Percentiles rank a stretch among this genome's conserved stretches.
These are phyloP conservation scores for Trissoscelio sp. DNA, from an alignment of 2,888 invertebrate species.

Conservation along the genomic window DNA sequence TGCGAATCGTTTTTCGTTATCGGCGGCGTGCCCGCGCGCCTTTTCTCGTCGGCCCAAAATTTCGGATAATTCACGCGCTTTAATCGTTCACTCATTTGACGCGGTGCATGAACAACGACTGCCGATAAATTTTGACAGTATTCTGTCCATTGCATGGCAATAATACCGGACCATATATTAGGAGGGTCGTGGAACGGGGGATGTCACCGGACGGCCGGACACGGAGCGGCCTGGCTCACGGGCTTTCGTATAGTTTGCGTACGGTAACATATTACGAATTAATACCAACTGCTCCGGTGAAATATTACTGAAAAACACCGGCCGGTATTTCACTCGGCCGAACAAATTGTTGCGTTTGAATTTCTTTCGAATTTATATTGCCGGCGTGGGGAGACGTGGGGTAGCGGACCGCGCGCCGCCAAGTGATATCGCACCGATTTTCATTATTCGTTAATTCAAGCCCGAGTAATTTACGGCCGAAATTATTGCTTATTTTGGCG, in stretches of 20 bases:
- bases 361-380: conserved; percentile 79
- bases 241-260: conserved; percentile 80
- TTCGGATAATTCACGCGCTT: conserved; percentile 82
- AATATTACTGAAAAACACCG: conserved; percentile 84
- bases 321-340: conserved; percentile 82
- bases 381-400: conserved; percentile 61
- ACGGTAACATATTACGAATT: conserved; percentile 84
- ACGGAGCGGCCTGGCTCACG: conserved; percentile 59
- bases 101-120: conserved; percentile 82
- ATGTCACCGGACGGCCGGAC: conserved; percentile 73
- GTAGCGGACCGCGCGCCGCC: conserved; percentile 24
- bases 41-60: conserved; percentile 70
- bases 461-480: conserved; percentile 62
- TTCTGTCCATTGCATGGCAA: conserved; percentile 84
- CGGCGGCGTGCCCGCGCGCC: conserved; percentile 15
- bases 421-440: conserved; percentile 61
- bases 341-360: conserved; percentile 78
- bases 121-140: conserved; percentile 84
- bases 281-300: conserved; percentile 84
- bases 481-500: conserved; percentile 65
- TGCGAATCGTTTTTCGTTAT: conserved; percentile 58
- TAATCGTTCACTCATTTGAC: conserved; percentile 83
- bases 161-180: conserved; percentile 84
- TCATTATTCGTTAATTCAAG: conserved; percentile 67
- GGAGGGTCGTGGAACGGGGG: conserved; percentile 75